Evolutionary conservation across 2,797 vertebrate genomes (phyloP), one percentile per base, ranked within the genome.

Genomic region (Molossus molossus): DNA sequence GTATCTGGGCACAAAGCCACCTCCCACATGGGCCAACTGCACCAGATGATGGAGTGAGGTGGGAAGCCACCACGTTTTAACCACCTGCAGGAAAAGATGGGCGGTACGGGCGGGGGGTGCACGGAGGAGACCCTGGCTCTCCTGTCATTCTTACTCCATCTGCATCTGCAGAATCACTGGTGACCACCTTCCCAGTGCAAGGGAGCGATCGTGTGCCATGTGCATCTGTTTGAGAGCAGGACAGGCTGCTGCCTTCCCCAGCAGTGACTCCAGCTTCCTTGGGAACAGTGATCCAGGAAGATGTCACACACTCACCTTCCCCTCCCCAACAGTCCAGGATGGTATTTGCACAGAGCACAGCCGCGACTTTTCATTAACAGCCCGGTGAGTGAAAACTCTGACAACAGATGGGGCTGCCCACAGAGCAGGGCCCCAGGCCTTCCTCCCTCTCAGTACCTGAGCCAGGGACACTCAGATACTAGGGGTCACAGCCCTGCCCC

Each of bases 21-120:
- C n/a, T 82, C 48, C 55, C 27, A 20, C 50, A 29, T 0, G 21
- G 62, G 62, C 62, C 6, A 0, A 6, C 15, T 3, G 25, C 0
- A 1, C 45, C 53, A 21, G 1, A 13, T 18, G 73, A 60, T 7
- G 45, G 37, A 90, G 65, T 1, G 69, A 81, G 20, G 55, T 9
- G 25, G 91, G 87, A 18, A 57, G 70, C n/a, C 3, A 12, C 48
- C 11, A 1, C 18, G 20, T 25, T 60, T 29, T 5, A 27, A 40
- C 18, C 60, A 37, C 84, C 65, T 33, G 11, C 4, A 13, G 25
- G 4, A 11, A 15, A 69, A 65, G 13, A 18, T 18, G 23, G 55
- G 18, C 0, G 2, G 12, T 65, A 8, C 1, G 2, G 25, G 4
- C 40, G 17, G 0, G 6, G 15, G 27, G 20, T 5, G 29, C 40